phyloP scores from a whole-genome alignment of 2,888 invertebrate genomes.

The Ctena decussata region DNA sequence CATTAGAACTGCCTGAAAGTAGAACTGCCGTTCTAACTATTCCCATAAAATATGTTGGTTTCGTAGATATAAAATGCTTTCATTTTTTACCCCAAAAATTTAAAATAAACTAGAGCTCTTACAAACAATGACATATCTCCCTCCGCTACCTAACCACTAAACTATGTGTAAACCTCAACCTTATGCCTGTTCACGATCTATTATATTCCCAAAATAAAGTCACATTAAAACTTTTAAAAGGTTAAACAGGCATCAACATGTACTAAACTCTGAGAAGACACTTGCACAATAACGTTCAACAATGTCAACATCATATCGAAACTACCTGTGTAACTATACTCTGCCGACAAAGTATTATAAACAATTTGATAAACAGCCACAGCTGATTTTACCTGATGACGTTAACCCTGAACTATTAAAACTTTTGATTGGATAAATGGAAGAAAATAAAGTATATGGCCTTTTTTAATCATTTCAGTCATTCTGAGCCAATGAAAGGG shows the following conservation, averaged over 20 bases:
- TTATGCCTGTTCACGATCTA: neutral
- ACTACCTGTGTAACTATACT: neutral
- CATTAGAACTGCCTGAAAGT: no score
- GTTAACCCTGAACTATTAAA: no score
- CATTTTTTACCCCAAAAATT: no score
- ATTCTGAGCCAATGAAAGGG: no score
- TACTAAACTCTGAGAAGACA: neutral
- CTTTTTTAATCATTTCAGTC: no score
- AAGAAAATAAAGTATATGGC: no score
- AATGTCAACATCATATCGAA: neutral
- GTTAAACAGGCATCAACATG: neutral
- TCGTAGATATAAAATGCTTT: no score
- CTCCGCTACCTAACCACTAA: neutral
- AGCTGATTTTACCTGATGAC: no score
- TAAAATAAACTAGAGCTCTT: no score
- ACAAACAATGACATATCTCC: neutral
- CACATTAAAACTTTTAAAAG: neutral
- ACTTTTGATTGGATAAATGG: no score
- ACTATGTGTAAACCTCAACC: neutral
- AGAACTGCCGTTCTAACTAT: no score
- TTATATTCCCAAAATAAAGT: neutral
- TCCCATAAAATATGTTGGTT: no score
- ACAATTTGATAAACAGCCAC: neutral
- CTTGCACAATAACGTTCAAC: neutral
- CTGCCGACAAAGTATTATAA: neutral